Conservation (phyloP, 2,888 invertebrate species). For the Xestia ashworthii region DNA sequence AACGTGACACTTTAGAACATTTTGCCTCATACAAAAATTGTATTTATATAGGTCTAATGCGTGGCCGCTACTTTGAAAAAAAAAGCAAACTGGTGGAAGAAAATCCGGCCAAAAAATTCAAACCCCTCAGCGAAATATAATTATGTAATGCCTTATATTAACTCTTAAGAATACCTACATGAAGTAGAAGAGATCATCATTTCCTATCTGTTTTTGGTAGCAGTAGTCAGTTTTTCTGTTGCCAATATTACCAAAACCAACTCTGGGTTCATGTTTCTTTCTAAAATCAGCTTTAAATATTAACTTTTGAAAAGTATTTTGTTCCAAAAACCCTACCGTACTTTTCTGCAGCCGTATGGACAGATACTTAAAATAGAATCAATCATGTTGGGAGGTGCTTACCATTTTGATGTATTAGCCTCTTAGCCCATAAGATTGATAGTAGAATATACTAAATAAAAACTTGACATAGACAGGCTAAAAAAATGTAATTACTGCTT, state of each 20-base stretch:
- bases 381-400: constrained; percentile 33
- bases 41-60: no score
- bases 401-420: constrained; percentile 38
- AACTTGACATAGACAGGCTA: neutral
- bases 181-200: neutral
- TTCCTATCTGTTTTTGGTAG: neutral
- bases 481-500: neutral
- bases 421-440: constrained; percentile 15
- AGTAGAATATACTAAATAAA: constrained; percentile 17
- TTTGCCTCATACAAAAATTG: no score
- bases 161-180: neutral
- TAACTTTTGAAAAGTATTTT: neutral
- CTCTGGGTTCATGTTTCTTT: neutral
- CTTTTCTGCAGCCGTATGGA: constrained; percentile 14
- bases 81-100: no score
- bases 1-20: no score
- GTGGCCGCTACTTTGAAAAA: no score
- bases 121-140: neutral
- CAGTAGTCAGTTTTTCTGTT: neutral
- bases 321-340: neutral
- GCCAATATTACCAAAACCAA: neutral
- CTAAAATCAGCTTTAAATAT: neutral
- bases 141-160: neutral
- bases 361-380: constrained; percentile 43
- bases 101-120: no score